Percentiles rank a stretch among this genome's conserved stretches.
These are phyloP conservation scores for Euthynnus affinis DNA, from an alignment of 2,797 vertebrate genomes.

Conservation along the genomic window DNA sequence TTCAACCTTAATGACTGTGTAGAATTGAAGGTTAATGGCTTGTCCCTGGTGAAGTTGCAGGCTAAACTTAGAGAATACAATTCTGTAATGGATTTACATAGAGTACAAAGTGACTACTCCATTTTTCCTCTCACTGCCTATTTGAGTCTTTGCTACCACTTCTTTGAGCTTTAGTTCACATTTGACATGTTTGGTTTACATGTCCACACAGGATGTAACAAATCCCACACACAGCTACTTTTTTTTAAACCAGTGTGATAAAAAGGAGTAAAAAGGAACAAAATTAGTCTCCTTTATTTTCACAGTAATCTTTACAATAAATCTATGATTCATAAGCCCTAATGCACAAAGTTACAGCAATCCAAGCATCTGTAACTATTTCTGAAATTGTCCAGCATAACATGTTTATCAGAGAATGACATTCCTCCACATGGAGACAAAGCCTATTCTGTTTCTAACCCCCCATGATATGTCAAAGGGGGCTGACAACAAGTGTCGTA, in stretches of 20 bases:
- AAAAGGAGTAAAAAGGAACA: not conserved
- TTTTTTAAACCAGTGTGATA: not conserved
- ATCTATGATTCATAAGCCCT: not conserved
- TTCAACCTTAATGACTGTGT: constrained; percentile 32
- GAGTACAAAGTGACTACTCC: constrained; percentile 11
- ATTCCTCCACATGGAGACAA: constrained; percentile 47
- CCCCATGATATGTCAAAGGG: constrained; percentile 57
- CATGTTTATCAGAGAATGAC: not conserved
- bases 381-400: not conserved
- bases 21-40: constrained; percentile 59
- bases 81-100: constrained; percentile 20
- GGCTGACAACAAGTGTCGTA: constrained; percentile 59
- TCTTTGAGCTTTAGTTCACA: not conserved
- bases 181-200: not conserved
- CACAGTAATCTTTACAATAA: not conserved
- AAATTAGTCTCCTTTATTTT: not conserved
- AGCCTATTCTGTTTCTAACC: constrained; percentile 55
- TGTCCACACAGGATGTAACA: not conserved
- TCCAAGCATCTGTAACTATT: constrained; percentile 2
- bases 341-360: constrained; percentile 8
- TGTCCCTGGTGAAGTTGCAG: constrained; percentile 43
- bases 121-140: not conserved
- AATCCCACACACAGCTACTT: not conserved
- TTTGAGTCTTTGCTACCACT: not conserved
- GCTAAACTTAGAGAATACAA: constrained; percentile 37